Evolutionary conservation across 1,140 invertebrate species (phyloP).

Genomic region (Leptoteleia sp.): DNA sequence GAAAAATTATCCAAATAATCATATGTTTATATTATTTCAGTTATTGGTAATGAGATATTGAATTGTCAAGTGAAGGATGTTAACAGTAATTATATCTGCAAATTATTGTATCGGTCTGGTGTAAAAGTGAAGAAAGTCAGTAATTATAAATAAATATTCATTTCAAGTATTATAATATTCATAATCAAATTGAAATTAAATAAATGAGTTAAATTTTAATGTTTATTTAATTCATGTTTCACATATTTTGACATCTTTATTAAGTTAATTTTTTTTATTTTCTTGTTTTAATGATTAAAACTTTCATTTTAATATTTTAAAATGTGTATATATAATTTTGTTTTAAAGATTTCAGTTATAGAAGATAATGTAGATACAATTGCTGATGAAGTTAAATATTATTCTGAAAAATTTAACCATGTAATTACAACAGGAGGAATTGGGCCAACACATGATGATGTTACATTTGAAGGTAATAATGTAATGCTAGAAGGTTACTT

Average conservation of each 20-base stretch:
- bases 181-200: neutral
- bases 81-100: conserved; percentile 87
- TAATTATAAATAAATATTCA: conserved; percentile 30
- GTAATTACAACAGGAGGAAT: conserved; percentile 91
- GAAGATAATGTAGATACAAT: conserved; percentile 87
- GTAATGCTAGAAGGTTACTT: conserved; percentile 9
- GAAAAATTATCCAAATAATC: neutral
- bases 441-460: conserved; percentile 92
- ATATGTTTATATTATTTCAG: conserved; percentile 70
- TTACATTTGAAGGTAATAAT: conserved; percentile 87
- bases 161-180: too few species aligned
- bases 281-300: conserved; percentile 10
- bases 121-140: conserved; percentile 84
- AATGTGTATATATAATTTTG: neutral
- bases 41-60: conserved; percentile 93
- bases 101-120: conserved; percentile 85
- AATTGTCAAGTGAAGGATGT: conserved; percentile 89
- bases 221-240: too few species aligned
- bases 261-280: neutral
- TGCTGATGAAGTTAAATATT: conserved; percentile 84
- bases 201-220: too few species aligned
- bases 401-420: conserved; percentile 84
- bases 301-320: neutral
- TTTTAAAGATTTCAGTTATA: conserved; percentile 85
- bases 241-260: too few species aligned